Conservation (phyloP, 2,797 vertebrate genomes). For the Phataginus tetradactyla region DNA sequence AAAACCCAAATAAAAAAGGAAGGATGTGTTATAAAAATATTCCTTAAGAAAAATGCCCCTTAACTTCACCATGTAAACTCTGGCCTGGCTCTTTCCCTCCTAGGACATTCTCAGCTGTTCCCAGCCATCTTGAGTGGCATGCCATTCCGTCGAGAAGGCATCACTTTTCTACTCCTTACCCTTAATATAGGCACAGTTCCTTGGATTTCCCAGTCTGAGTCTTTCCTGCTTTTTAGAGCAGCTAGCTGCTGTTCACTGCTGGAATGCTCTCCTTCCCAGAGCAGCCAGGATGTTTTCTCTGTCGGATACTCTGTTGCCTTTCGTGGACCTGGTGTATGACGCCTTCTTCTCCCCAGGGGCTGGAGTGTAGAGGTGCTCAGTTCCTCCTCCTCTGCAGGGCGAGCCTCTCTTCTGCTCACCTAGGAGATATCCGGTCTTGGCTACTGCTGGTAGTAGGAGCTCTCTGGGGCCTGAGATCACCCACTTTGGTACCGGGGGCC, state of each 20-base stretch:
- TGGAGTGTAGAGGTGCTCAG: accelerated
- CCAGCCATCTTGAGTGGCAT: not conserved
- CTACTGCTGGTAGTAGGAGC: no score
- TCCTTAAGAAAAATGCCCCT: not conserved
- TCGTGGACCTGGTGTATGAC: accelerated
- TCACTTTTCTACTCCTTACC: not conserved
- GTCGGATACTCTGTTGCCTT: not conserved
- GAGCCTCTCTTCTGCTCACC: not conserved
- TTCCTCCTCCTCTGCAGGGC: not conserved
- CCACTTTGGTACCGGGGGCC: accelerated
- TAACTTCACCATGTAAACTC: not conserved
- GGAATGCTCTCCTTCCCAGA: not conserved
- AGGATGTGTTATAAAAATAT: not conserved
- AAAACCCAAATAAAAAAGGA: not conserved
- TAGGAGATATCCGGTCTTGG: no score
- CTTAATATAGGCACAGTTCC: not conserved
- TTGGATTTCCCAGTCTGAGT: not conserved
- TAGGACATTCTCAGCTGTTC: not conserved
- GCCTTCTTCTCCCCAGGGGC: no score
- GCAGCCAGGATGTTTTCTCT: not conserved
- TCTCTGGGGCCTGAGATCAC: not conserved
- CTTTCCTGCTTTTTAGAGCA: not conserved
- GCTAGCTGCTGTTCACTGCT: not conserved
- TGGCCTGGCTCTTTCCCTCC: not conserved
- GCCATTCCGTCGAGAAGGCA: accelerated